phyloP scores from a whole-genome alignment of 2,797 vertebrate species.

The Rhinatrema bivittatum region DNA sequence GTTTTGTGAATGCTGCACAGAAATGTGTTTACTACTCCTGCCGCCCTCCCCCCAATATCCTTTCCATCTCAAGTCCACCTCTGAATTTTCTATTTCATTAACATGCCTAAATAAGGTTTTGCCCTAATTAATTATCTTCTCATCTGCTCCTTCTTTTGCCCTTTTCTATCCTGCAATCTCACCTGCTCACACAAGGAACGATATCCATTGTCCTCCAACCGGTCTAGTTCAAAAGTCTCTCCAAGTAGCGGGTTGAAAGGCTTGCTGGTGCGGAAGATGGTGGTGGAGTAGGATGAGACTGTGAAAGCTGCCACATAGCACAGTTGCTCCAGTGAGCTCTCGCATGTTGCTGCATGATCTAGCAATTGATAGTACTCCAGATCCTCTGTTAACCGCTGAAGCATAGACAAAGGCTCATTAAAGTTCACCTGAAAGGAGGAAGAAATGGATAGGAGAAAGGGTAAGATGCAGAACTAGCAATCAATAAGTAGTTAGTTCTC shows the following conservation, averaged over 20 bases:
- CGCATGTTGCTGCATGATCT: slow-evolving; percentile 77
- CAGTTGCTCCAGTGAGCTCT: slow-evolving; percentile 84
- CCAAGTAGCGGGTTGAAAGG: slow-evolving; percentile 93
- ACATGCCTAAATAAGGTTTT: too few relatives aligned
- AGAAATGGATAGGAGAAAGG: background rate
- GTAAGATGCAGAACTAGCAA: too few relatives aligned
- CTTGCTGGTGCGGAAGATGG: slow-evolving; percentile 89
- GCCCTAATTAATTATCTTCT: background rate
- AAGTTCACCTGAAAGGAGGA: slow-evolving; percentile 77
- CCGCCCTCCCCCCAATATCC: too few relatives aligned
- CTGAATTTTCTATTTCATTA: too few relatives aligned
- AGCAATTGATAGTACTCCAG: slow-evolving; percentile 89
- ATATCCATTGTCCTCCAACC: slow-evolving; percentile 77
- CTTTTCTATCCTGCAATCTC: fast-evolving
- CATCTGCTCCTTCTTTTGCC: too few relatives aligned
- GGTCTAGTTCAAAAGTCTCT: slow-evolving; percentile 90
- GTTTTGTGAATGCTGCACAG: too few relatives aligned
- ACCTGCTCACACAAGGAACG: slow-evolving; percentile 94
- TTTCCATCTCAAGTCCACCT: too few relatives aligned
- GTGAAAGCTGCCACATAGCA: slow-evolving; percentile 93
- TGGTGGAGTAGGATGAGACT: slow-evolving; percentile 91
- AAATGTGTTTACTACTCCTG: too few relatives aligned
- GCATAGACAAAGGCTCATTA: slow-evolving; percentile 92
- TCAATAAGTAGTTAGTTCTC: too few relatives aligned
- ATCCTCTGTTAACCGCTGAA: slow-evolving; percentile 90